Evolutionary conservation across 1,140 invertebrate genomes (phyloP), one percentile per base, ranked within the genome.

Genomic region (Adoxophyes honmai): DNA sequence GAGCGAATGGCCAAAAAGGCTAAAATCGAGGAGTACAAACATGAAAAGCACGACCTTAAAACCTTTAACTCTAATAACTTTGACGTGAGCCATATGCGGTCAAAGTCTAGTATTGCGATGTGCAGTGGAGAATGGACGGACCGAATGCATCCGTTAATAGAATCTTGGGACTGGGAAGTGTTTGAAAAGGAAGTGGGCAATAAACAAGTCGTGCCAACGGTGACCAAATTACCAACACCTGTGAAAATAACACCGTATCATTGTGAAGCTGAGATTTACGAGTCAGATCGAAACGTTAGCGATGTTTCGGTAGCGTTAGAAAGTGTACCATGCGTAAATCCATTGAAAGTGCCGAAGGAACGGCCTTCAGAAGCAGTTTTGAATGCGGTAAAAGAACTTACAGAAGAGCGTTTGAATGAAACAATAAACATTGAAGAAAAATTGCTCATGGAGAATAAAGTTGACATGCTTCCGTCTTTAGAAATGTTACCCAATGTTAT

Each of bases 401-500:
- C 91, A 21, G 61, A 88, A 1, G 82, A 91, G 44, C 81, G 91
- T 34, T 79, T 94, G 52, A 74, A 83, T 64, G 90, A 87, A 51
- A 94, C 92, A 0, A 78, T 83, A 9, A 89, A 93, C 65, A 86
- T 94, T 9, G 90, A 88, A 36, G 89, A 91, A 68, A 92, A 91
- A 73, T 89, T 94, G 55, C 57, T 88, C 14, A 78, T 87, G 42
- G 86, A 78, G 57, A 90, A 90, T 53, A 79, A 90, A 70, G 73
- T 91, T 34, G 81, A 92, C 59, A 76, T 85, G 68, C 81, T 95
- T 21, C 94, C 94, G 1, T 89, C 81, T 18, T 75, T 94, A 8
- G 90, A 91, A n/a, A 92, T 93, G 70, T 92, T 95, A 36, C 87
- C 91, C 1, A 90, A 92, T 55, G 64, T 95, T 38, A 86, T 94